Conservation (phyloP, 2,113 vertebrate species). For the Octodon degus region DNA sequence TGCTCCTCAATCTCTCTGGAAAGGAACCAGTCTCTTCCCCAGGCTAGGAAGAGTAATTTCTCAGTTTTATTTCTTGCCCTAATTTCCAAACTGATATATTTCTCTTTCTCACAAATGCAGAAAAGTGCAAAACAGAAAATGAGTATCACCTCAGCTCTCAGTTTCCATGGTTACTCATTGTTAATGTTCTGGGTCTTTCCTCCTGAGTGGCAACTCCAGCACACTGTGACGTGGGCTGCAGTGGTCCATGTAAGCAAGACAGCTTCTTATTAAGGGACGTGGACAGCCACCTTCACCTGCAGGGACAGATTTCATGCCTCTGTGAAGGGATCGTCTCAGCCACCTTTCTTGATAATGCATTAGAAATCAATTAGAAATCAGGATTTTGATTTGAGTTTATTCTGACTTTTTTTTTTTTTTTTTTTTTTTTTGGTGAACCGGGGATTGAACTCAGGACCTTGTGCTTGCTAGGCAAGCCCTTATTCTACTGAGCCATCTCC, state of each 20-base stretch:
- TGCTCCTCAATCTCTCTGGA: conserved; percentile 29
- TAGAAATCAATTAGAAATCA: neutral
- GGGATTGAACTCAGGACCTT: too few species aligned
- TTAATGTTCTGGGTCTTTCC: conserved; percentile 56
- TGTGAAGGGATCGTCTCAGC: neutral
- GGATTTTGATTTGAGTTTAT: conserved; percentile 55
- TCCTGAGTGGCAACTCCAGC: conserved; percentile 44
- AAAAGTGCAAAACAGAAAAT: conserved; percentile 62
- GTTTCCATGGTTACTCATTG: conserved; percentile 79
- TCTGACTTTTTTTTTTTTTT: neutral
- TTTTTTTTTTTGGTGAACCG: neutral
- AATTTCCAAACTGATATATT: conserved; percentile 62
- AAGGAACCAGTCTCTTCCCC: conserved; percentile 34
- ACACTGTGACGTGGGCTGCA: neutral
- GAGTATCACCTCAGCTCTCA: conserved; percentile 28
- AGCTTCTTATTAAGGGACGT: conserved; percentile 13
- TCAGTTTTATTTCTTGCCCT: conserved; percentile 13
- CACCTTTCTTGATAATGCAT: neutral
- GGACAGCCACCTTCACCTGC: neutral
- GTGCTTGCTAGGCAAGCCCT: too few species aligned
- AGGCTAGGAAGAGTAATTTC: neutral
- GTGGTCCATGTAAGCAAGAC: conserved; percentile 13
- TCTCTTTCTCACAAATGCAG: conserved; percentile 41
- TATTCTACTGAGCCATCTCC: too few species aligned
- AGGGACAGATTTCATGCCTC: neutral